A percentile compares a stretch with the other conserved stretches of the same genome.
phyloP scores from a whole-genome alignment of 2,797 vertebrate species.

The Gymnothorax javanicus region DNA sequence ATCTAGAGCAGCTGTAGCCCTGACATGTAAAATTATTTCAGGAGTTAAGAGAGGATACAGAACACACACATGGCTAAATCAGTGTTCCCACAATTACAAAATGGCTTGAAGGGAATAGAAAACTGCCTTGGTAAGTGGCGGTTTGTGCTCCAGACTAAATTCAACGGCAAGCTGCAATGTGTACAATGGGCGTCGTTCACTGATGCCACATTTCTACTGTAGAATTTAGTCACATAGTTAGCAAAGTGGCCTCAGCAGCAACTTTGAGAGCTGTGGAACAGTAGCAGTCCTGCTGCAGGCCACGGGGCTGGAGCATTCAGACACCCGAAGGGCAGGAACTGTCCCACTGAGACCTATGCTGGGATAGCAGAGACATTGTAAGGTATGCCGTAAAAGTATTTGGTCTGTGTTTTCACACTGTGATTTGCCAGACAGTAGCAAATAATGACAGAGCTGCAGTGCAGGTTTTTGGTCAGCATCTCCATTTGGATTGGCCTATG shows the following conservation, averaged over 20 bases:
- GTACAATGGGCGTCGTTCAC: constrained; percentile 16
- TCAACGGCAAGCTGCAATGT: neutral
- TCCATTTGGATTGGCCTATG: constrained; percentile 60
- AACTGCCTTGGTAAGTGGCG: neutral
- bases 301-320: neutral
- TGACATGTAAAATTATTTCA: constrained; percentile 2
- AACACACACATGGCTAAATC: constrained; percentile 1
- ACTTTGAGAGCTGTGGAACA: neutral
- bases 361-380: neutral
- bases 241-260: neutral
- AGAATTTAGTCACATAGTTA: neutral
- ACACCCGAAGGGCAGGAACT: neutral
- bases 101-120: neutral
- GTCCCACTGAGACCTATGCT: neutral
- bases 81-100: neutral
- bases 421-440: constrained; percentile 59
- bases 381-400: no score
- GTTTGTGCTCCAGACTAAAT: neutral
- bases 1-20: neutral
- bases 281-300: neutral
- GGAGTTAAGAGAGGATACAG: constrained; percentile 18
- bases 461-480: constrained; percentile 56
- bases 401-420: constrained; percentile 30
- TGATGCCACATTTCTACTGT: constrained; percentile 13
- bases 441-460: constrained; percentile 54